A percentile compares a stretch with the other conserved stretches of the same genome.
Evolutionary conservation across 2,797 vertebrate genomes (phyloP).

Genomic region (Amazona finschi): DNA sequence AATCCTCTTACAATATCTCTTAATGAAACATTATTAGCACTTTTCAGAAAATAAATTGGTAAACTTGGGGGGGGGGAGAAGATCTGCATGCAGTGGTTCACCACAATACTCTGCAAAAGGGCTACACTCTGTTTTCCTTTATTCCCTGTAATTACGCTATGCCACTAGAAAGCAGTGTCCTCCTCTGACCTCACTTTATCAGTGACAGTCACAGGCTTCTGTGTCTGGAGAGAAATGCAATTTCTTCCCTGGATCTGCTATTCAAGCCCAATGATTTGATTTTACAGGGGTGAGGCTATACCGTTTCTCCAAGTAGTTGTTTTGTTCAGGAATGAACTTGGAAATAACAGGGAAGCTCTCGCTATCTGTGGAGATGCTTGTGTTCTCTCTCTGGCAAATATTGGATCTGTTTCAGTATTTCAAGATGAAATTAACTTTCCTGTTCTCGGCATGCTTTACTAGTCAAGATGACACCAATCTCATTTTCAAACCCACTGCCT

Average conservation of each 20-base stretch:
- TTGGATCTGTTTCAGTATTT: not conserved
- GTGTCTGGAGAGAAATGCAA: not conserved
- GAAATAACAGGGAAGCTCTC: not conserved
- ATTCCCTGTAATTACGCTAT: not conserved
- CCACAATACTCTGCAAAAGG: not conserved
- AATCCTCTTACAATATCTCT: not conserved
- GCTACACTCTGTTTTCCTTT: not conserved
- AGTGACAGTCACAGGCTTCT: not conserved
- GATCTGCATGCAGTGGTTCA: not conserved
- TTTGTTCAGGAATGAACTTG: not conserved
- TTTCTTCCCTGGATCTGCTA: not conserved
- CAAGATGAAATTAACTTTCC: not conserved
- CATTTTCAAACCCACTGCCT: not conserved
- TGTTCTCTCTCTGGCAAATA: not conserved
- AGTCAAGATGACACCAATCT: not conserved
- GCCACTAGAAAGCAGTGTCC: not conserved
- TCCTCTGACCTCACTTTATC: not conserved
- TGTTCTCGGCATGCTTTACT: not conserved
- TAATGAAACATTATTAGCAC: not conserved
- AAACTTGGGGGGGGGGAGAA: not conserved
- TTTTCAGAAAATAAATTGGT: not conserved
- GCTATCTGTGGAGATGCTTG: not conserved
- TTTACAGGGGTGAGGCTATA: accelerated
- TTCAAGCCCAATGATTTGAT: not conserved
- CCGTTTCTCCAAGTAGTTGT: not conserved